Evolutionary conservation across 2,888 invertebrate genomes (phyloP), one percentile per base, ranked within the genome.

Genomic region (Andrena marginata): DNA sequence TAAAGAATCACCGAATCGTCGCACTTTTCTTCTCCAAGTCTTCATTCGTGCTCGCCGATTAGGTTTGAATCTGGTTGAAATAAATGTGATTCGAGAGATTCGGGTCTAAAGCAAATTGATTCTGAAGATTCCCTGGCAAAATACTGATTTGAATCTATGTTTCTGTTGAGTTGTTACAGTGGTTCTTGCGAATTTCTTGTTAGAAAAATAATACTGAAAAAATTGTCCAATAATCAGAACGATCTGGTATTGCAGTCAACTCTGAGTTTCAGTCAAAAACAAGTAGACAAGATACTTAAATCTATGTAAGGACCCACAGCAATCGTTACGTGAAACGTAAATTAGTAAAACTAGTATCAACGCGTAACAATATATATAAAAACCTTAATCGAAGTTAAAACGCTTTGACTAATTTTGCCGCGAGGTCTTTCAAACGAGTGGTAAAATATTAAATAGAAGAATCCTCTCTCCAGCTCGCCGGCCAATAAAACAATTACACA

Each of bases 101-200:
- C 26, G n/a, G 35, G 31, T 62, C n/a, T 33, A n/a, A 54, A 42
- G 42, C 42, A 35, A 54, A 49, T 49, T 71, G 33, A 71, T 16
- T 42, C 10, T 10, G 23, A 59, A 16, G 31, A 31, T 67, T 16
- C 20, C 56, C 48, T 26, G n/a, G 60, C 51, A 49, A 60, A n/a
- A 59, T 68, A 63, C 29, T 54, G 33, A 63, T 68, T 68, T 51
- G 33, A 49, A 31, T 74, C 49, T 23, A 33, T 33, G 20, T 65
- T 42, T 42, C 56, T 20, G 33, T 23, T 13, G 31, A 59, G 29
- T n/a, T 67, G 23, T 4, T 56, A 23, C 23, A 10, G 23, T 5
- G 23, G 10, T 26, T 26, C 10, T 56, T 56, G 23, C 56, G 23
- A 42, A 26, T 56, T 56, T 20, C 10, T 56, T 26, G 20, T 20